Percentiles rank a stretch among this genome's conserved stretches.
phyloP scores from a whole-genome alignment of 2,113 vertebrate species.

The Puma concolor region DNA sequence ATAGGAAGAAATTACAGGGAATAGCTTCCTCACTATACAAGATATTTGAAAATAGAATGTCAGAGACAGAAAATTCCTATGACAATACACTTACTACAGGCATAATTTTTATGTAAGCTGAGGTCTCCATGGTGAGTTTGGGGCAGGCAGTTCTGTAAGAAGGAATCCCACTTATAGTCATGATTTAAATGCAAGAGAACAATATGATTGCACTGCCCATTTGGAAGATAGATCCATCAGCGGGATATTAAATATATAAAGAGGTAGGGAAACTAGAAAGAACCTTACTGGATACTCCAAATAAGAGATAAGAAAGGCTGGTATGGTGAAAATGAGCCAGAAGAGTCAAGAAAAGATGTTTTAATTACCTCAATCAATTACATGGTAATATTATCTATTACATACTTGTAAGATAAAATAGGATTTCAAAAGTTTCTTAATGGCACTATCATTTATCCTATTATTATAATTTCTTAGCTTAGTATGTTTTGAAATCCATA shows the following conservation, averaged over 20 bases:
- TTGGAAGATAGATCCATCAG: conserved; percentile 9
- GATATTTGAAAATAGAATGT: background rate
- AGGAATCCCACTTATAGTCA: background rate
- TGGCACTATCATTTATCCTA: background rate
- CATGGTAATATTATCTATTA: background rate
- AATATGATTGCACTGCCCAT: background rate
- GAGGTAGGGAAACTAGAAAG: background rate
- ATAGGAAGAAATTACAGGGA: background rate
- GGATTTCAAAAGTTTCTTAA: background rate
- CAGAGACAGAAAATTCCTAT: background rate
- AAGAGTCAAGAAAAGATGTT: background rate
- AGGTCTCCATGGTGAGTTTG: background rate
- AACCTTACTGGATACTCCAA: background rate
- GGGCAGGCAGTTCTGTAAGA: background rate
- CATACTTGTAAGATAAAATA: background rate
- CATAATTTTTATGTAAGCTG: background rate
- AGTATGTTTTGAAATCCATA: conserved; percentile 46
- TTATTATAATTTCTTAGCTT: background rate
- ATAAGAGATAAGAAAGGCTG: background rate
- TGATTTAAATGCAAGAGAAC: background rate
- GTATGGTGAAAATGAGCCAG: background rate
- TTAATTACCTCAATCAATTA: conserved; percentile 14
- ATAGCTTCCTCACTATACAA: background rate
- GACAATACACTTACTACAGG: background rate
- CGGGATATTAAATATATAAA: background rate